Evolutionary conservation across 2,113 vertebrate species (phyloP).

Genomic region (Pampusana beccarii): DNA sequence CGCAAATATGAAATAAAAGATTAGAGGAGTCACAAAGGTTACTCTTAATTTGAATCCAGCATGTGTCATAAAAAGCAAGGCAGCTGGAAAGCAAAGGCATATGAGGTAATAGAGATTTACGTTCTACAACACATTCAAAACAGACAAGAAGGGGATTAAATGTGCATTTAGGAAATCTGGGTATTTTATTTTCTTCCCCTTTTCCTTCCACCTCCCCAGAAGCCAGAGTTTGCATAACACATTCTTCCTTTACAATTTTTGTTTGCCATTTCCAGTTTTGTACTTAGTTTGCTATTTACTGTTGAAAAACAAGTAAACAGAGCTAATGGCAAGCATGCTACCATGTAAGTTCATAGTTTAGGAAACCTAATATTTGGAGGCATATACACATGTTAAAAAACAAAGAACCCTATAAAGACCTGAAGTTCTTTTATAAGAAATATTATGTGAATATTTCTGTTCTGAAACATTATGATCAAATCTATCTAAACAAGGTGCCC

Average conservation of each 20-base stretch:
- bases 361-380: not conserved
- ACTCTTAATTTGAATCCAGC: not conserved
- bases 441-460: not conserved
- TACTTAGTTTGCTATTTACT: not conserved
- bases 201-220: not conserved
- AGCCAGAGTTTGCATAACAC: not conserved
- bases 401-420: not conserved
- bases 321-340: not conserved
- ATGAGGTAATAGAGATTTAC: not conserved
- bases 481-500: not conserved
- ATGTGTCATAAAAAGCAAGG: not conserved
- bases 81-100: not conserved
- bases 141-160: not conserved
- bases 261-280: not conserved
- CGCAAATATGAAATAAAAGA: not conserved
- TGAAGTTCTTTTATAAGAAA: not conserved
- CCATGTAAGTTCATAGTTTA: not conserved
- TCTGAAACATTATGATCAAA: not conserved
- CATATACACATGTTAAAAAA: not conserved
- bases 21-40: not conserved
- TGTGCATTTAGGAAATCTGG: not conserved
- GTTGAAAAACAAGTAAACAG: not conserved
- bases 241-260: not conserved
- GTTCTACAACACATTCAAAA: not conserved
- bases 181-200: not conserved